Percentiles rank a stretch among this genome's conserved stretches.
Conservation (phyloP, 2,113 vertebrate genomes). For the Ptyas mucosa region DNA sequence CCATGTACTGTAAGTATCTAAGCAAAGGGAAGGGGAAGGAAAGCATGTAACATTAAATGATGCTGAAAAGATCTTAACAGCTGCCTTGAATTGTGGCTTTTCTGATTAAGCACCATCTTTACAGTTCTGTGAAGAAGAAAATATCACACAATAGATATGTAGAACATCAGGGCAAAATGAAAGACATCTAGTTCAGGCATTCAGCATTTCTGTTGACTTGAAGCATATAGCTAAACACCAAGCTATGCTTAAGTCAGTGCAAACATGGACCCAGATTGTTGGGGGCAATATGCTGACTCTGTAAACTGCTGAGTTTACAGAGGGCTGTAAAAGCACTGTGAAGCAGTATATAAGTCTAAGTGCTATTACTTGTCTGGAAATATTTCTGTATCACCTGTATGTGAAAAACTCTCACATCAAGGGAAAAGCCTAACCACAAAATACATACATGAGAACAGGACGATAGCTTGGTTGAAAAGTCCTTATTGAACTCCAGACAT, state of each 20-base stretch:
- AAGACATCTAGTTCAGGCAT: neutral
- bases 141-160: neutral
- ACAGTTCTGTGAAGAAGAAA: conserved; percentile 5
- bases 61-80: conserved; percentile 12
- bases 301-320: too few species aligned
- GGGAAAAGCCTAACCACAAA: neutral
- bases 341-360: too few species aligned
- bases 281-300: too few species aligned
- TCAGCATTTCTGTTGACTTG: neutral
- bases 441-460: neutral
- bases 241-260: neutral
- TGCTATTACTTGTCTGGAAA: neutral
- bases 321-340: too few species aligned
- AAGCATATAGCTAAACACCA: neutral
- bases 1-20: neutral
- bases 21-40: too few species aligned
- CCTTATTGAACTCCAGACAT: neutral
- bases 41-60: neutral
- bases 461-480: neutral
- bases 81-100: neutral
- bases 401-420: neutral
- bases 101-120: neutral
- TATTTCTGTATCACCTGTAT: neutral
- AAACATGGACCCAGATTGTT: neutral
- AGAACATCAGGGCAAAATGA: neutral